phyloP scores from a whole-genome alignment of 2,113 vertebrate genomes.

The Corynorhinus townsendii region DNA sequence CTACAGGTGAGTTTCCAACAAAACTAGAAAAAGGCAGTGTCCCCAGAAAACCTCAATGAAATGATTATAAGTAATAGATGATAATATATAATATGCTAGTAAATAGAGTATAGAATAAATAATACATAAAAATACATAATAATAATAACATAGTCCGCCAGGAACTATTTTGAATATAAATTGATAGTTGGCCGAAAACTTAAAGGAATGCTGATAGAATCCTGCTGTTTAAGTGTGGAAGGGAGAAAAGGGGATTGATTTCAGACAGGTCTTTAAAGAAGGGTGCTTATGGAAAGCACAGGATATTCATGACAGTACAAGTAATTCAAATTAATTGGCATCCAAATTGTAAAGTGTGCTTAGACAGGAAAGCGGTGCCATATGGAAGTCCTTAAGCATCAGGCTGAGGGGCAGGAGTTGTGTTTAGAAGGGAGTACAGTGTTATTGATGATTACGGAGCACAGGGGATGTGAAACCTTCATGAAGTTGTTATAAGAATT shows the following conservation, averaged over 20 bases:
- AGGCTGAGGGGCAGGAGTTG: neutral
- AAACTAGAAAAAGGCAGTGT: neutral
- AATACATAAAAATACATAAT: neutral
- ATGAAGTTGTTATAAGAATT: neutral
- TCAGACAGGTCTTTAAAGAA: neutral
- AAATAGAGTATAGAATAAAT: neutral
- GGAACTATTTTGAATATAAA: neutral
- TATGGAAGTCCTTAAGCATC: neutral
- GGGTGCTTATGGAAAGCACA: neutral
- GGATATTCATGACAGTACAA: neutral
- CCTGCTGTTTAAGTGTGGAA: neutral
- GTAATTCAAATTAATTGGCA: neutral
- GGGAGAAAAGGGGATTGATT: neutral
- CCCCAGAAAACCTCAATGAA: neutral
- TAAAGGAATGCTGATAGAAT: neutral
- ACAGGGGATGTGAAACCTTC: neutral
- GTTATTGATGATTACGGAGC: neutral
- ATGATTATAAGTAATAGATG: neutral
- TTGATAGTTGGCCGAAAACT: neutral
- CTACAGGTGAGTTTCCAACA: neutral
- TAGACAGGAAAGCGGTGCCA: neutral
- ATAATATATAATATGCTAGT: neutral
- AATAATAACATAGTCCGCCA: too few relatives aligned
- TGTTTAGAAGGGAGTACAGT: neutral
- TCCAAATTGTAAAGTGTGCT: neutral